phyloP scores from a whole-genome alignment of 2,113 vertebrate species.

The Nibea coibor region DNA sequence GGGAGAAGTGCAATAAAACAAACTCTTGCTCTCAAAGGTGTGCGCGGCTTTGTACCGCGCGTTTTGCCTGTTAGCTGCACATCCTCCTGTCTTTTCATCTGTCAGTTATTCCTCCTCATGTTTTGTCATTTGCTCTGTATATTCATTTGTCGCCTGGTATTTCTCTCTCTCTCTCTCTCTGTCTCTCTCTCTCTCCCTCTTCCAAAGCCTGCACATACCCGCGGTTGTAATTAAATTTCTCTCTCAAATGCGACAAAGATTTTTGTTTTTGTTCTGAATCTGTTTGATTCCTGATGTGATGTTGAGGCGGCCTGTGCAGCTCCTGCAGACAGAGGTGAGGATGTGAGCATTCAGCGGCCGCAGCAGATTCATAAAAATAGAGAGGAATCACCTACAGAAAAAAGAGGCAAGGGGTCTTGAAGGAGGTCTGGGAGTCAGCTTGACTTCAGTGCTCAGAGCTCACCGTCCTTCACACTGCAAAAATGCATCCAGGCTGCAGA shows the following conservation, averaged over 20 bases:
- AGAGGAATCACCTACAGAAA: neutral
- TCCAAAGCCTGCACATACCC: conserved; percentile 76
- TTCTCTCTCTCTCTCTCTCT: conserved; percentile 34
- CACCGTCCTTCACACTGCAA: conserved; percentile 1
- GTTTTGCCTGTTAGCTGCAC: conserved; percentile 86
- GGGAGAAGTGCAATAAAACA: conserved; percentile 85
- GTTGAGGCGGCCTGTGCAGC: conserved; percentile 37
- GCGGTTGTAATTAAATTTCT: conserved; percentile 86
- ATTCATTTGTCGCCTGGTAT: conserved; percentile 85
- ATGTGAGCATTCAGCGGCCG: conserved; percentile 32
- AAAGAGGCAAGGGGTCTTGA: neutral
- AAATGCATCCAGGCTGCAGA: neutral
- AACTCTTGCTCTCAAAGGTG: conserved; percentile 86
- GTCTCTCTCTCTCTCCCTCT: conserved; percentile 24
- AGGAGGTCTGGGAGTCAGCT: conserved; percentile 17
- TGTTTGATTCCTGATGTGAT: conserved; percentile 61
- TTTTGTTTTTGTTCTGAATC: conserved; percentile 33
- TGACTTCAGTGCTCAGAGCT: conserved; percentile 1
- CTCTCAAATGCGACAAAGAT: conserved; percentile 70
- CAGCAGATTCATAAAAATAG: neutral
- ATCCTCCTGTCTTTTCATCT: conserved; percentile 87
- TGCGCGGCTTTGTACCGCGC: conserved; percentile 83
- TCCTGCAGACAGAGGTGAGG: conserved; percentile 31
- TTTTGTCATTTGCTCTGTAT: conserved; percentile 85
- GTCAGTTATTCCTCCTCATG: conserved; percentile 85